Evolutionary conservation across 2,888 invertebrate genomes (phyloP).

Genomic region (Drosophila pseudotalamancana): DNA sequence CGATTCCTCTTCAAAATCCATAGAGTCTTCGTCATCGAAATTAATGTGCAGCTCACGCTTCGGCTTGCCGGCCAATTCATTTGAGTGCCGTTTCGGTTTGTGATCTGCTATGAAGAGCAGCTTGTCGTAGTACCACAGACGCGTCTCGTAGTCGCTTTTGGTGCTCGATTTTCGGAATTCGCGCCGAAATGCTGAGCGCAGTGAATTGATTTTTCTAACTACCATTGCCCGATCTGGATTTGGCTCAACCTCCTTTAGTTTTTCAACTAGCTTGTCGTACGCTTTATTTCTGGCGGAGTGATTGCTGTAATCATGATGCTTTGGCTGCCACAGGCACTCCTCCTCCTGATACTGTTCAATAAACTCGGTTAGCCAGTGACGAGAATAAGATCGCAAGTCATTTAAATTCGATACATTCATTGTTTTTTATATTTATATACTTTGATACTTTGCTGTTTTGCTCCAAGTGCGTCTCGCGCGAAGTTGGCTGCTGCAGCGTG

Average conservation of each 20-base stretch:
- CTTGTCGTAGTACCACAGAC: constrained; percentile 83
- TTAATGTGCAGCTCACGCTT: constrained; percentile 77
- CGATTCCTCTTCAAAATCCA: constrained; percentile 81
- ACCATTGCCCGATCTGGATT: constrained; percentile 83
- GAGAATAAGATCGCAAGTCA: constrained; percentile 82
- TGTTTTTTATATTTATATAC: constrained; percentile 22
- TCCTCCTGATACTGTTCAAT: constrained; percentile 83
- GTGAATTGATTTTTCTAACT: constrained; percentile 83
- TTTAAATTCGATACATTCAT: constrained; percentile 73
- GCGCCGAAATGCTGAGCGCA: constrained; percentile 83
- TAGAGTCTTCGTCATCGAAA: constrained; percentile 82
- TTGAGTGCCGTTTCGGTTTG: constrained; percentile 76
- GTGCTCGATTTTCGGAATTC: constrained; percentile 81
- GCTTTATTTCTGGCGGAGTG: constrained; percentile 82
- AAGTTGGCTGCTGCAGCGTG: constrained; percentile 59
- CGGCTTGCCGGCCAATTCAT: constrained; percentile 63
- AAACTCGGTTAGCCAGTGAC: constrained; percentile 83
- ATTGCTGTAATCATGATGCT: constrained; percentile 83
- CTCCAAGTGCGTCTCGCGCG: constrained; percentile 65
- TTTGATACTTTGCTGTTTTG: constrained; percentile 59
- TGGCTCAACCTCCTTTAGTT: constrained; percentile 83
- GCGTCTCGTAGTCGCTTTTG: constrained; percentile 81
- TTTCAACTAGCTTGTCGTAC: constrained; percentile 83
- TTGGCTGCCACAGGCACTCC: constrained; percentile 83
- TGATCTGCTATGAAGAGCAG: constrained; percentile 83